phyloP scores from a whole-genome alignment of 1,140 invertebrate genomes.

The Leucophenga varia region DNA sequence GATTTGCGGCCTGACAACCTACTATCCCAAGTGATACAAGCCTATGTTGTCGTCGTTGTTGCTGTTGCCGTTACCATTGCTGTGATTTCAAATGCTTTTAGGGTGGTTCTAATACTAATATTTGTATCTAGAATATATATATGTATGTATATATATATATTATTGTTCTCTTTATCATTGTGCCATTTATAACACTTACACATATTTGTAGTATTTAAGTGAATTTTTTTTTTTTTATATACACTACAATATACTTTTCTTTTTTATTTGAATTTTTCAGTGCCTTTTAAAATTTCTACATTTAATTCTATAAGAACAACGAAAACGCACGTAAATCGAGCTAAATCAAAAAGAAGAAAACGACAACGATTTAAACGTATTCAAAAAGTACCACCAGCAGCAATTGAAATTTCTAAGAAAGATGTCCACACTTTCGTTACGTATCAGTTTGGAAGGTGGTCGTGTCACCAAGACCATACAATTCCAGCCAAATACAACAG shows the following conservation, averaged over 20 bases:
- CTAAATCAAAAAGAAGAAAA: constrained; percentile 10
- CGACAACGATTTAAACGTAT: constrained; percentile 21
- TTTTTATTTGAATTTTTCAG: constrained; percentile 23
- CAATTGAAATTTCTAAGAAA: constrained; percentile 9
- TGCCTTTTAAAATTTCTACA: constrained; percentile 48
- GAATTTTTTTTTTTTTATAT: constrained; percentile 14
- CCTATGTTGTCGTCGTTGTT: no score
- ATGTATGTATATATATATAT: neutral
- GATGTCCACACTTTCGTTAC: constrained; percentile 77
- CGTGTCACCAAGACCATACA: constrained; percentile 97
- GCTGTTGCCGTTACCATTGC: no score
- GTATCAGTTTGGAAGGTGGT: constrained; percentile 90
- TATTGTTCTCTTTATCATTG: constrained; percentile 8
- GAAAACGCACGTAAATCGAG: constrained; percentile 22
- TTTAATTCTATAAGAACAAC: constrained; percentile 33
- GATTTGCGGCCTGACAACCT: no score
- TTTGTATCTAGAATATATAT: neutral
- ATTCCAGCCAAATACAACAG: constrained; percentile 90
- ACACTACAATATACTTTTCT: constrained; percentile 19
- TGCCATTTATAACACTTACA: constrained; percentile 33
- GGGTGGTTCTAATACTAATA: neutral
- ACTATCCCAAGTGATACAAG: no score
- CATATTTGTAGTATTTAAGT: constrained; percentile 20
- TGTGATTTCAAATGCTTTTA: no score
- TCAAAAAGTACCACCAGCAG: no score